phyloP scores from a whole-genome alignment of 2,113 vertebrate species.

The Lagopus leucura region DNA sequence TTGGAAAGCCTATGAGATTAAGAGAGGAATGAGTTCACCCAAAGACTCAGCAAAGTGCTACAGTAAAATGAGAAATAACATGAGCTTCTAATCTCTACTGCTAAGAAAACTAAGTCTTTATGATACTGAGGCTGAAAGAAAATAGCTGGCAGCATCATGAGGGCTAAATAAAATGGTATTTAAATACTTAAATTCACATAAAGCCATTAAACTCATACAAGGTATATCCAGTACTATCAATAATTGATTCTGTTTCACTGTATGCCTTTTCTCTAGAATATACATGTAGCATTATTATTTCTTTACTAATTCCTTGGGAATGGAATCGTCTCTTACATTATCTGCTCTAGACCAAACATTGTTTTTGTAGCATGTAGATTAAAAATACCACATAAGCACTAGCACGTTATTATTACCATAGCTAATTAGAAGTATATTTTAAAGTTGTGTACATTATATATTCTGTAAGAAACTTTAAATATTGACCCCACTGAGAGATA shows the following conservation, averaged over 20 bases:
- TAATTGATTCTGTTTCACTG: not conserved
- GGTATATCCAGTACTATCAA: not conserved
- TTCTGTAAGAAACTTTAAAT: not conserved
- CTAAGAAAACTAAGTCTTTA: not conserved
- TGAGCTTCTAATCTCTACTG: not conserved
- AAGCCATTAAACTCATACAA: not conserved
- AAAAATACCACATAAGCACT: not conserved
- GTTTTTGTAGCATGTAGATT: not conserved
- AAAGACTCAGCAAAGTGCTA: not conserved
- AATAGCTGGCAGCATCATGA: not conserved
- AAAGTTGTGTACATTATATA: not conserved
- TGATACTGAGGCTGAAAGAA: not conserved
- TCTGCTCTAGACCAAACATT: not conserved
- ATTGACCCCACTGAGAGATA: not conserved
- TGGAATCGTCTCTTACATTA: not conserved
- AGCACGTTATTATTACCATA: not conserved
- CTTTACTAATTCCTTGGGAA: not conserved
- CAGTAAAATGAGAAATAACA: not conserved
- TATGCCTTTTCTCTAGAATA: accelerated
- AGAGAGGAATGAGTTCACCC: not conserved
- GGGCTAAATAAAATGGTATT: not conserved
- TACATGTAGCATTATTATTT: not conserved
- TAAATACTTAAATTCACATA: not conserved
- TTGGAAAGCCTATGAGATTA: not conserved
- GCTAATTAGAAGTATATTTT: not conserved